phyloP scores from a whole-genome alignment of 2,797 vertebrate species.

The Pantherophis vulpinus region DNA sequence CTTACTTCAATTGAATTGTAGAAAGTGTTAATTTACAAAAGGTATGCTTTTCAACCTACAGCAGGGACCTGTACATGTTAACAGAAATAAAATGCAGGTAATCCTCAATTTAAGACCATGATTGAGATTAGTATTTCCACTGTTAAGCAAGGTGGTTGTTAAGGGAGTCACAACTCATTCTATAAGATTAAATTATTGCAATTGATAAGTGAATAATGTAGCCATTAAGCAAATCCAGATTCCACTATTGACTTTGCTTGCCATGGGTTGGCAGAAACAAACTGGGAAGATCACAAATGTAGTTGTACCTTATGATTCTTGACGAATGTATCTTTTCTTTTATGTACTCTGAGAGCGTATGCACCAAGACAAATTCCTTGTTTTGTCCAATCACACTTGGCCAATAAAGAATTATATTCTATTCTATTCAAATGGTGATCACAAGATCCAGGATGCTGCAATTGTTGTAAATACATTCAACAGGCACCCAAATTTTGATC shows the following conservation, averaged over 20 bases:
- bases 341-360: too few species aligned
- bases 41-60: neutral
- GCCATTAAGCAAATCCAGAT: neutral
- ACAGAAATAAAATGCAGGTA: neutral
- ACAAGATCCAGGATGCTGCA: neutral
- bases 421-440: neutral
- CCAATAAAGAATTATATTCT: too few species aligned
- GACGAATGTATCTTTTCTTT: too few species aligned
- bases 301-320: too few species aligned
- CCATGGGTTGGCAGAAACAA: neutral
- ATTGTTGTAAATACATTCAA: neutral
- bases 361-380: too few species aligned
- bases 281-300: neutral
- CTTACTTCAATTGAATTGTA: neutral
- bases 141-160: neutral
- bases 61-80: neutral
- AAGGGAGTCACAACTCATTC: neutral
- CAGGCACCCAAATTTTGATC: neutral
- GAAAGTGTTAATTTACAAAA: neutral
- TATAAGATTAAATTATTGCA: neutral
- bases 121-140: neutral
- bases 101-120: neutral
- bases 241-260: neutral
- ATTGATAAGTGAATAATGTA: neutral
- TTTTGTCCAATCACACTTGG: too few species aligned